Evolutionary conservation across 2,113 vertebrate genomes (phyloP).

Genomic region (Lepus americanus): DNA sequence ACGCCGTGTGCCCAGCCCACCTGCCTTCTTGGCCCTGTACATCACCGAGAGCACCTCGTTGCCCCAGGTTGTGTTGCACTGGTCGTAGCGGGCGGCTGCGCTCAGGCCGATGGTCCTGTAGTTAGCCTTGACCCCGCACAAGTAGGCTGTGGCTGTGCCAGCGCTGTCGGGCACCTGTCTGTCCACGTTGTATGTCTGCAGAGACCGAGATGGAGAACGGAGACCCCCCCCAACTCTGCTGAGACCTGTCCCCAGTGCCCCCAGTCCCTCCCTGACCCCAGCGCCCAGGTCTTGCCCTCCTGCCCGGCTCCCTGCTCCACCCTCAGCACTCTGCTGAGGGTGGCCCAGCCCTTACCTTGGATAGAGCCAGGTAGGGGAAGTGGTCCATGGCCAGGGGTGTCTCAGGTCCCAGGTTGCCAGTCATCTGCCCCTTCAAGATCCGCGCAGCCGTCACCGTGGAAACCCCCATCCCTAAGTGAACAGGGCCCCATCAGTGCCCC

Average conservation of each 20-base stretch:
- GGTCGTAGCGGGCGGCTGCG: constrained; percentile 87
- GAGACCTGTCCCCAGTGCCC: background rate
- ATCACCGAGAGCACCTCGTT: constrained; percentile 95
- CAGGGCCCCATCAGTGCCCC: background rate
- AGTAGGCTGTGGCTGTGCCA: no score
- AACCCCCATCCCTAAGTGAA: constrained; percentile 90
- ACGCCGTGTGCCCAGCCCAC: background rate
- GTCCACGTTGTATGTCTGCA: constrained; percentile 97
- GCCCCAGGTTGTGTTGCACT: constrained; percentile 91
- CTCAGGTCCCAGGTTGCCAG: constrained; percentile 89
- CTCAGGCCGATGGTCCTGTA: constrained; percentile 93
- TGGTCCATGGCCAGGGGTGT: constrained; percentile 93
- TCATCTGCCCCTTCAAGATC: constrained; percentile 94
- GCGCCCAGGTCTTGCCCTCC: background rate
- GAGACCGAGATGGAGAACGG: accelerated
- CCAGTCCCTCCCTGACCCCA: background rate
- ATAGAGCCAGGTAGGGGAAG: constrained; percentile 92
- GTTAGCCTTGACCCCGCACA: constrained; percentile 90
- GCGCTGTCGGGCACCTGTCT: constrained; percentile 94
- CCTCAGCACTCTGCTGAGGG: background rate
- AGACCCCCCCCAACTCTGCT: background rate
- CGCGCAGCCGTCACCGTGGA: constrained; percentile 92
- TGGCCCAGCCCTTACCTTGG: constrained; percentile 86
- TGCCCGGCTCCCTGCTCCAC: accelerated
- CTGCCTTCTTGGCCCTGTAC: constrained; percentile 91